These are phyloP conservation scores for Ctenomys sociabilis DNA, from an alignment of 2,113 vertebrate species.

Conservation along the genomic window DNA sequence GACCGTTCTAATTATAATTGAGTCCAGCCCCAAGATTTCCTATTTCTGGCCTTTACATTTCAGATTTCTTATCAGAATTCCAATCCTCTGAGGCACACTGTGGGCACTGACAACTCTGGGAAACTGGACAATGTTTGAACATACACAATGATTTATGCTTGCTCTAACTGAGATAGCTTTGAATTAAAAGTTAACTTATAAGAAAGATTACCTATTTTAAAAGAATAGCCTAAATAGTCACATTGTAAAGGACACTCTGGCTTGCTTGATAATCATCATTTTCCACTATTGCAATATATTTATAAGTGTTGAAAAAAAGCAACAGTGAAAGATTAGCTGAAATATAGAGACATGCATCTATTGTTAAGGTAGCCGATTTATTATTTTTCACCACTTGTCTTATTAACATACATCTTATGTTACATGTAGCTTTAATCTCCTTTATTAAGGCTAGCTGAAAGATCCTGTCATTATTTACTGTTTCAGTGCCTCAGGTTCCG, in stretches of 20 bases:
- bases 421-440: constrained; percentile 91
- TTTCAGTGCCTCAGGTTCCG: constrained; percentile 84
- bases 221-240: constrained; percentile 49
- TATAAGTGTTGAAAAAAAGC: constrained; percentile 88
- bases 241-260: constrained; percentile 62
- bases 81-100: constrained; percentile 66
- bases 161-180: constrained; percentile 57
- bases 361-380: constrained; percentile 83
- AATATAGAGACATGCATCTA: constrained; percentile 83
- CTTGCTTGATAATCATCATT: constrained; percentile 65
- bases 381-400: constrained; percentile 88
- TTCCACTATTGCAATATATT: constrained; percentile 83
- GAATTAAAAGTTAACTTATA: background rate
- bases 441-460: constrained; percentile 94
- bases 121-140: constrained; percentile 72
- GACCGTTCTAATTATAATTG: constrained; percentile 70
- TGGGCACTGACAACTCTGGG: constrained; percentile 75
- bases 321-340: constrained; percentile 85
- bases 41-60: constrained; percentile 61
- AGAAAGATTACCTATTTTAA: constrained; percentile 63
- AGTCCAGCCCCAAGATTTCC: constrained; percentile 33
- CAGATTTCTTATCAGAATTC: constrained; percentile 81
- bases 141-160: background rate
- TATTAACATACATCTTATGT: constrained; percentile 91
- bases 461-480: constrained; percentile 89